Conservation (phyloP, 2,797 vertebrate species). For the Notoglanidium macrostoma region DNA sequence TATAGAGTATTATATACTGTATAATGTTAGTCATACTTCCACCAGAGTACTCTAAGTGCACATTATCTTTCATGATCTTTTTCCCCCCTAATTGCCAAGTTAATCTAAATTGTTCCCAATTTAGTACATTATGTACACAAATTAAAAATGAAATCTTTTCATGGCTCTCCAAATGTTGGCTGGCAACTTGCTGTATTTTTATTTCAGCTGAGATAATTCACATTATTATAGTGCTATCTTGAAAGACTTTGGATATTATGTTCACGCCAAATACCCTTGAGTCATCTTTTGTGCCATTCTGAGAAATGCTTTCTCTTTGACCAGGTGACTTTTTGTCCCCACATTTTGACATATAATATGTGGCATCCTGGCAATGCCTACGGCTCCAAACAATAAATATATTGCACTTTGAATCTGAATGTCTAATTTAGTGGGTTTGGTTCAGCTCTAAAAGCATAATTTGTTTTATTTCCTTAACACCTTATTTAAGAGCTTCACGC, state of each 20-base stretch:
- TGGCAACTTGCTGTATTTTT: neutral
- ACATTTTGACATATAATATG: constrained; percentile 27
- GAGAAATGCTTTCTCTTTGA: constrained; percentile 4
- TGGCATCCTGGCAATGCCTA: constrained; percentile 16
- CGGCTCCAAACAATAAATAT: constrained; percentile 22
- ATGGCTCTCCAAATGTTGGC: neutral
- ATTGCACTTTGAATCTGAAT: constrained; percentile 13
- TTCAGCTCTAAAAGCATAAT: constrained; percentile 47
- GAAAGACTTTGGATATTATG: neutral
- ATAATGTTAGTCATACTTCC: too few species aligned
- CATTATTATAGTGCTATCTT: neutral
- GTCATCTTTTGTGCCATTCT: constrained; percentile 4
- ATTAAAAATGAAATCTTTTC: neutral
- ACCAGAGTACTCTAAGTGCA: too few species aligned
- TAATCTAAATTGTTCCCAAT: neutral
- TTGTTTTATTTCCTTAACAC: constrained; percentile 38
- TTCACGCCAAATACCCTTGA: constrained; percentile 4
- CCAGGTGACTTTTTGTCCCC: constrained; percentile 31
- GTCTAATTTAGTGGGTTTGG: constrained; percentile 32
- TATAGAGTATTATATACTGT: neutral
- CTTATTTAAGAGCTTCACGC: constrained; percentile 13
- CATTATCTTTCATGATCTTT: neutral
- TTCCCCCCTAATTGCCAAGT: neutral
- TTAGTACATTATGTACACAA: neutral
- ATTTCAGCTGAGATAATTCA: neutral